Evolutionary conservation across 1,140 invertebrate genomes (phyloP), one percentile per base, ranked within the genome.

Genomic region (Doryteuthis pealeii): DNA sequence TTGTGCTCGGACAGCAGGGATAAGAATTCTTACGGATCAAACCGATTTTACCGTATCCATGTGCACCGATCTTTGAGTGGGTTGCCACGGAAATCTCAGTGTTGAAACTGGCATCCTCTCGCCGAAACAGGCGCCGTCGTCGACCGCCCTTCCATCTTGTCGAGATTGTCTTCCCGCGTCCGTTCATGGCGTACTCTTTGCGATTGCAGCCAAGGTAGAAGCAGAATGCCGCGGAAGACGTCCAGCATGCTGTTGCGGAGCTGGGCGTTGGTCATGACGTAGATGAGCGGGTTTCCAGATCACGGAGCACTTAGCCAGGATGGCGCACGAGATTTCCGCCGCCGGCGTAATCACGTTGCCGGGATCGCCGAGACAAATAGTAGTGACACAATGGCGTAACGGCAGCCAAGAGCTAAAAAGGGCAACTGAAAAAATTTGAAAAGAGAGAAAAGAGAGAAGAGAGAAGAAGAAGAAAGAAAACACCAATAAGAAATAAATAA

Each of bases 231-330:
- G 0, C 18, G 54, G 54, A 58, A 22, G 10, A 28, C 26, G 10
- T 58, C 54, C 54, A 58, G 1, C 54, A 58, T 58, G 54, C 54
- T 58, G 18, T 58, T 58, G 18, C 81, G 54, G 72, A 82, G 80
- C 68, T 81, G 80, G 49, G 78, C 74, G 75, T 83, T 83, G 18
- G 78, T 82, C 40, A 67, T 68, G 10, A 83, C 76, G 66, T 83
- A 83, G 15, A 83, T 79, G 12, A 83, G 68, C 5, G 82, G 82
- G 70, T 83, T n/a, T 78, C 77, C 78, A 82, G 4, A 83, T 49
- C 5, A 74, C 75, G 1, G 80, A 70, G 2, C 72, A 75, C 49
- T 83, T 83, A 33, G 82, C 82, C 4, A 80, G n/a, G 2, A 81
- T 35, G 14, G 80, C 78, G 54, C 54, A 58, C 0, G 80, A 78